Evolutionary conservation across 1,140 invertebrate species (phyloP).

Genomic region (Grapholita molesta): DNA sequence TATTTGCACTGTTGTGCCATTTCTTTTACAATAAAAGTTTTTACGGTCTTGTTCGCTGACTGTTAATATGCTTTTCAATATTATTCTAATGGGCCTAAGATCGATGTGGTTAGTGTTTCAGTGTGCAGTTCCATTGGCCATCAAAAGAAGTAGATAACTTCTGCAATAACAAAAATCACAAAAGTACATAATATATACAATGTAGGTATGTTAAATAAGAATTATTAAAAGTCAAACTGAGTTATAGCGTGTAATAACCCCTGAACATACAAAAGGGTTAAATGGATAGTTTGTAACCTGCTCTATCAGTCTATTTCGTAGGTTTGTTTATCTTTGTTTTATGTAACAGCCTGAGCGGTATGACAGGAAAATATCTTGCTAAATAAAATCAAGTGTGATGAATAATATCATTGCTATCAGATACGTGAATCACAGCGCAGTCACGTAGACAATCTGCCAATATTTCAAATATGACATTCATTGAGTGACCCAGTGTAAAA

Average conservation of each 20-base stretch:
- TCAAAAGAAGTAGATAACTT: too few species aligned
- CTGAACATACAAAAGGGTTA: background rate
- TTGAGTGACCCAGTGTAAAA: constrained; percentile 36
- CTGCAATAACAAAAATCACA: too few species aligned
- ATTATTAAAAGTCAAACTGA: background rate
- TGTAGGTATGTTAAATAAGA: too few species aligned
- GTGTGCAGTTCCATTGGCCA: too few species aligned
- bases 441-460: constrained; percentile 16
- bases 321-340: background rate
- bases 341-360: background rate
- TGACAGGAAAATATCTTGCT: background rate
- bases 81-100: too few species aligned
- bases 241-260: background rate
- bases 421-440: constrained; percentile 19
- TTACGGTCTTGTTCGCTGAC: too few species aligned
- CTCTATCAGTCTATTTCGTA: background rate
- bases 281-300: background rate
- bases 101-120: too few species aligned
- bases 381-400: background rate
- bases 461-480: constrained; percentile 34
- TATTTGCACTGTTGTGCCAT: too few species aligned
- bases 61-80: too few species aligned
- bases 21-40: too few species aligned
- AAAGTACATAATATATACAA: too few species aligned
- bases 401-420: constrained; percentile 17